Percentiles rank a stretch among this genome's conserved stretches.
Conservation (phyloP, 2,888 invertebrate genomes). For the Andrena trimmerana region DNA sequence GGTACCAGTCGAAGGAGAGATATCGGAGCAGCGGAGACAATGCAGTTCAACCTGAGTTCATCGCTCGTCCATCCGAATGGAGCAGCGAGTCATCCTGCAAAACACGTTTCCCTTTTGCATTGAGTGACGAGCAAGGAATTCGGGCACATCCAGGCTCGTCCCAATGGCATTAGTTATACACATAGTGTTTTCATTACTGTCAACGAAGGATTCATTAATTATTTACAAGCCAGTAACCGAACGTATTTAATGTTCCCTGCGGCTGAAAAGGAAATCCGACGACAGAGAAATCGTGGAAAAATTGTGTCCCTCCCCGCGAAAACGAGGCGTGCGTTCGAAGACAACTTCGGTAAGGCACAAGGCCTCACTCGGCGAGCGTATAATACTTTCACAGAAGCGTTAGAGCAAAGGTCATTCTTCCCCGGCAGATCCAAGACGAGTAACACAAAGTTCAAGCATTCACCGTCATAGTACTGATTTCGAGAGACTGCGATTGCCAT, state of each 20-base stretch:
- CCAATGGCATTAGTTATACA: not conserved
- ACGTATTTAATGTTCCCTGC: not conserved
- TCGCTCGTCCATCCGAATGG: slow-evolving; percentile 27
- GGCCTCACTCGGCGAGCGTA: slow-evolving; percentile 65
- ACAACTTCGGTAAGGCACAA: slow-evolving; percentile 60
- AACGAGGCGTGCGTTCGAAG: slow-evolving; percentile 50
- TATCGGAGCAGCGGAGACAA: slow-evolving; percentile 47
- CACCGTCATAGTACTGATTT: slow-evolving; percentile 76
- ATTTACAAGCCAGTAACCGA: not conserved
- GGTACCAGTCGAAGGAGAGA: slow-evolving; percentile 31
- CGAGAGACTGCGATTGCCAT: slow-evolving; percentile 49
- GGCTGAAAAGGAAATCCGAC: slow-evolving; percentile 5
- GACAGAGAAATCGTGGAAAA: slow-evolving; percentile 9
- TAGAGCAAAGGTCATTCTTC: slow-evolving; percentile 79
- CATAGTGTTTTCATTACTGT: not conserved
- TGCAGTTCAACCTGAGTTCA: slow-evolving; percentile 23
- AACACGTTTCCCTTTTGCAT: slow-evolving; percentile 34
- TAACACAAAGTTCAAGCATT: slow-evolving; percentile 82
- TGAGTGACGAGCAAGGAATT: slow-evolving; percentile 35
- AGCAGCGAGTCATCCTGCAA: slow-evolving; percentile 26
- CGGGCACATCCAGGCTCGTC: slow-evolving; percentile 1
- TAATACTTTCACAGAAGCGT: slow-evolving; percentile 78
- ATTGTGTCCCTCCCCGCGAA: slow-evolving; percentile 36
- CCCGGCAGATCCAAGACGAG: slow-evolving; percentile 69
- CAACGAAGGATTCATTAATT: not conserved